Base-by-base conservation (phyloP, 2,113 vertebrate genomes). In the Oncorhynchus masou region DNA sequence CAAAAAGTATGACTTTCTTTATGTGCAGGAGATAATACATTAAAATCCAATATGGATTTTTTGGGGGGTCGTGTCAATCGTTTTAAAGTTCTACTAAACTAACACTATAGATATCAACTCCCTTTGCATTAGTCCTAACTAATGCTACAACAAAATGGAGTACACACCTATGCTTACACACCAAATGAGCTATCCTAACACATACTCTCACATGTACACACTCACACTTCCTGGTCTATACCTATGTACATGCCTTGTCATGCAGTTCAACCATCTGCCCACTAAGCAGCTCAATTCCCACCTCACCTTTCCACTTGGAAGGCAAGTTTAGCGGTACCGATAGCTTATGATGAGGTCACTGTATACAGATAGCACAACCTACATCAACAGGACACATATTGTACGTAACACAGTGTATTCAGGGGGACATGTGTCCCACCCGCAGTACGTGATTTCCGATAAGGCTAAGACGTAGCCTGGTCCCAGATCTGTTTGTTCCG, bases 341-440 rank as follows among this genome's bases (percentile, higher is more conserved):
- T 22, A n/a, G 51, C 16, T 54, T 54, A 54, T 54, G 51, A 54
- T 54, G 16, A 54, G 51, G 51, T 54, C 51, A 54, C 51, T 54
- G 51, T 54, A 54, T 19, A 19, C 15, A 54, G 51, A 19, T 54
- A 4, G 29, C 60, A 29, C 29, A 39, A 27, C 57, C n/a, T 62
- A 8, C 29, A 62, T 22, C n/a, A 62, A 31, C n/a, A 24, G 59
- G 67, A 34, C 67, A 45, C 67, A 68, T 29, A 3, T 68, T 68
- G 65, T 67, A 49, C 48, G 68, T 66, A 79, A 74, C 77, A 78
- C 78, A 79, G 75, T 78, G 77, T 73, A 71, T 71, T 66, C 22
- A 83, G 16, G 24, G 34, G 51, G 70, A 60, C 9, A 3, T 2
- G 20, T n/a, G 12, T 19, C 27, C 27, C 66, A 34, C 22, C 29